Evolutionary conservation across 1,140 invertebrate species (phyloP).

Genomic region (Drosophila yakuba): DNA sequence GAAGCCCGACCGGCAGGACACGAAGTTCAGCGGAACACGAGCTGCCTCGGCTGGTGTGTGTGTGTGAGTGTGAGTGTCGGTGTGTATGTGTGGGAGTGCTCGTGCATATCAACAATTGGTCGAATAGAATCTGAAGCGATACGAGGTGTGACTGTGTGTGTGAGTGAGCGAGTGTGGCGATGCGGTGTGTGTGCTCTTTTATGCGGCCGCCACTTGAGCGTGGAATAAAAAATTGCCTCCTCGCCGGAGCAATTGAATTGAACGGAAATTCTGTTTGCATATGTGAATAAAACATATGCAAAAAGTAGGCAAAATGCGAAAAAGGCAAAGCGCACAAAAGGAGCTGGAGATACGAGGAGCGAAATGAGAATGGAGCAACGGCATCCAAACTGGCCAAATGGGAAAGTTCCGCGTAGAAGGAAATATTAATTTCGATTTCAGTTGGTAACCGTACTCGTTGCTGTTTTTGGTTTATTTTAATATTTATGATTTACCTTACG

Average conservation of each 20-base stretch:
- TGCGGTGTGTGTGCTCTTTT: constrained; percentile 19
- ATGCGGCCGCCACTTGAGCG: constrained; percentile 49
- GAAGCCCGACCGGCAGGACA: constrained; percentile 44
- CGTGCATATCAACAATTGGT: constrained; percentile 82
- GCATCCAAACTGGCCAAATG: constrained; percentile 10
- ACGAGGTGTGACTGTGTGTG: constrained; percentile 10
- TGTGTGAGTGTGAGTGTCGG: neutral
- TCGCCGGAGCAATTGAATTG: constrained; percentile 69
- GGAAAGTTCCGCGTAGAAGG: neutral
- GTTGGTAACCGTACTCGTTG: neutral
- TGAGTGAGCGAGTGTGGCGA: constrained; percentile 5
- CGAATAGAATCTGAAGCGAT: constrained; percentile 63
- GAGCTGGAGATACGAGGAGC: neutral
- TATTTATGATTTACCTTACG: constrained; percentile 31
- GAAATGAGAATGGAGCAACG: constrained; percentile 1
- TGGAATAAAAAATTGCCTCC: constrained; percentile 43
- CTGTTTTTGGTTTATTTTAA: constrained; percentile 16
- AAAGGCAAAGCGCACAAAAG: constrained; percentile 5
- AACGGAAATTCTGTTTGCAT: constrained; percentile 80
- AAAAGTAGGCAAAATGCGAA: constrained; percentile 38
- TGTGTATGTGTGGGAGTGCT: constrained; percentile 19
- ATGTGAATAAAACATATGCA: constrained; percentile 77
- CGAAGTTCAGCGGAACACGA: constrained; percentile 21
- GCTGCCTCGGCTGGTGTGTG: neutral
- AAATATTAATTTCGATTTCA: constrained; percentile 49